Evolutionary conservation across 2,797 vertebrate genomes (phyloP), one percentile per base, ranked within the genome.

Genomic region (Florisuga fusca): DNA sequence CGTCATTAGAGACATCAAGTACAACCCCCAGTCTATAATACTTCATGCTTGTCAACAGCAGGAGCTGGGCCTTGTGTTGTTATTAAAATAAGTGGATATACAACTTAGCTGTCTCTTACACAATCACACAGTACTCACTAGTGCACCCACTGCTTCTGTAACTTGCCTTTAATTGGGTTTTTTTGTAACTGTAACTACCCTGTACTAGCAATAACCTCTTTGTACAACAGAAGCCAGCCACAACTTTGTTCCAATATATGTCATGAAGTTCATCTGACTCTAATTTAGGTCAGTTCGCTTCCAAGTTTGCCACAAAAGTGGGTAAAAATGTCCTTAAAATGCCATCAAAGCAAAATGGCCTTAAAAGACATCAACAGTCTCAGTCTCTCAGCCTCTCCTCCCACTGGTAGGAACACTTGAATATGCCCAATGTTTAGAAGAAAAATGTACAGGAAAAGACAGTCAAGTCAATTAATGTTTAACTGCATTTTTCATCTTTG

Each of bases 1-100:
- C 27, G 26, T n/a, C 17, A 83, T n/a, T 21, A 51, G 6, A 55
- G 10, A 7, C 2, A 0, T 18, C 53, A 77, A 2, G 1, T 13
- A 55, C 6, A n/a, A 27, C 19, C 69, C 29, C 15, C 16, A 43
- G 23, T 12, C 53, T 38, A 21, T 46, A 61, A 46, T 84, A 61
- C 22, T 63, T 29, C 9, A 1, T 19, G 22, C 48, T 69, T 55
- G 13, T 14, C 38, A 26, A 18, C 29, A 64, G 72, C 45, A 68
- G 41, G 33, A 74, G 4, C 26, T 61, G 34, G 33, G 26, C 57
- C 18, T 36, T 45, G 12, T 31, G 43, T 26, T 55, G 29, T 6
- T 50, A 9, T 1, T 62, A 22, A 38, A 77, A 33, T 6, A 38
- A 63, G 38, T 4, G 19, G 15, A 36, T 5, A 3, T 14, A 3